These are phyloP conservation scores for Istiophorus platypterus DNA, from an alignment of 2,113 vertebrate species.

Conservation along the genomic window DNA sequence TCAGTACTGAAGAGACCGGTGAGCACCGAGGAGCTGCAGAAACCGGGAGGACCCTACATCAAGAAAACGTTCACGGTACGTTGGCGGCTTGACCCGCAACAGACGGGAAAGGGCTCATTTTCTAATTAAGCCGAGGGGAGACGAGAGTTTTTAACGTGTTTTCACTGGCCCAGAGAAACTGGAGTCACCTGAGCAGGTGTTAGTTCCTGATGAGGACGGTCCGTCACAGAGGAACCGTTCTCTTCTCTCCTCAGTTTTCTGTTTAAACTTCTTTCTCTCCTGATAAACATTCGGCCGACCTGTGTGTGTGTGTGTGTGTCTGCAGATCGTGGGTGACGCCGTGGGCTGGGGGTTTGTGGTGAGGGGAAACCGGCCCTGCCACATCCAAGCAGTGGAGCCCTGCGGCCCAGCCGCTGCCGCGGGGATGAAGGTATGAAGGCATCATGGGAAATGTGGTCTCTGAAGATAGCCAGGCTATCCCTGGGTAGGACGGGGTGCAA, in stretches of 20 bases:
- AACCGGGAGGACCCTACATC: constrained; percentile 87
- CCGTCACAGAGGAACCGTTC: too few species aligned
- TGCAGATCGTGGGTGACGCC: constrained; percentile 89
- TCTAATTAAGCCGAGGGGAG: neutral
- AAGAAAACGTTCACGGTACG: constrained; percentile 91
- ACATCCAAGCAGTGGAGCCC: constrained; percentile 94
- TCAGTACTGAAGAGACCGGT: constrained; percentile 91
- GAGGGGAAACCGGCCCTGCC: constrained; percentile 89
- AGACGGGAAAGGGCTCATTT: neutral
- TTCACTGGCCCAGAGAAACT: too few species aligned
- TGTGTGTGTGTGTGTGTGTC: rapidly evolving
- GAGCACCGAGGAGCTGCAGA: constrained; percentile 90
- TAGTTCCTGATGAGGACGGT: too few species aligned
- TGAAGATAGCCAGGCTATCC: neutral
- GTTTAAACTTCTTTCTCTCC: too few species aligned
- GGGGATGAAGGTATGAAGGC: constrained; percentile 91
- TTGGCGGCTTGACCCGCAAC: neutral
- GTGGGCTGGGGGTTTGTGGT: constrained; percentile 96
- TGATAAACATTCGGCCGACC: too few species aligned
- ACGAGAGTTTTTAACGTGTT: too few species aligned
- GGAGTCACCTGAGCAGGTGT: too few species aligned
- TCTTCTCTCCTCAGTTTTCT: too few species aligned
- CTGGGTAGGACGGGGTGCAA: too few species aligned
- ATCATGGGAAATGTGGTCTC: constrained; percentile 30
- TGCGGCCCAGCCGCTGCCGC: constrained; percentile 89